Evolutionary conservation across 2,797 vertebrate genomes (phyloP), one percentile per base, ranked within the genome.

Genomic region (Hybognathus amarus): DNA sequence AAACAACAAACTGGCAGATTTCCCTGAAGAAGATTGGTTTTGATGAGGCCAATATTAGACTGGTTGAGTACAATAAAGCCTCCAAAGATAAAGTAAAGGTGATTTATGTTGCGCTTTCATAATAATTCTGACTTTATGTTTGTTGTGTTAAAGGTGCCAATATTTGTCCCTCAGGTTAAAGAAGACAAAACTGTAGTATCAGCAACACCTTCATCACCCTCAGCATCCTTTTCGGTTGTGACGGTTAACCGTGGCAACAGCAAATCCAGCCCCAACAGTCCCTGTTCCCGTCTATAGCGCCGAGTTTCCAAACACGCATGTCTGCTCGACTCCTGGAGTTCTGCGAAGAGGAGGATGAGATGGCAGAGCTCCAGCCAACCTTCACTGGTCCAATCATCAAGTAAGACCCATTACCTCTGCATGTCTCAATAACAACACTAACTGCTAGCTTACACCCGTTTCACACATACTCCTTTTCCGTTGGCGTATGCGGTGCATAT

Each of bases 361-460:
- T 95, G 94, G 94, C 95, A 0, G 97, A 98, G 81, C 94, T 95
- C 15, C 97, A 97, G 82, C 96, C 96, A 30, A 96, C 98, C 64
- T 99, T 99, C 93, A 95, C 96, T 27, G 98, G 98, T 84, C 97
- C 97, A 27, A 94, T 98, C 85, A 86, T 98, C 92, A 99, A 99
- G 98, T 99, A 92, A 93, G 97, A 90, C 17, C 9, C 17, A 6
- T 8, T 22, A 13, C 17, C 20, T 11, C 42, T 54, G 20, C 52
- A 10, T 22, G 52, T 22, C 42, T 69, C 47, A 54, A 2, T 22
- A 36, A 12, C 22, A 59, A 27, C 12, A 61, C 54, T 17, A 45
- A 24, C 40, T 70, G 38, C 9, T 24, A 40, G 36, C 20, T 68
- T 30, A 30, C 30, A 2, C 30, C 30, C 30, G 2, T 30, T 30